Percentiles rank a stretch among this genome's conserved stretches.
phyloP scores from a whole-genome alignment of 1,140 invertebrate genomes.

The Whitmania pigra region DNA sequence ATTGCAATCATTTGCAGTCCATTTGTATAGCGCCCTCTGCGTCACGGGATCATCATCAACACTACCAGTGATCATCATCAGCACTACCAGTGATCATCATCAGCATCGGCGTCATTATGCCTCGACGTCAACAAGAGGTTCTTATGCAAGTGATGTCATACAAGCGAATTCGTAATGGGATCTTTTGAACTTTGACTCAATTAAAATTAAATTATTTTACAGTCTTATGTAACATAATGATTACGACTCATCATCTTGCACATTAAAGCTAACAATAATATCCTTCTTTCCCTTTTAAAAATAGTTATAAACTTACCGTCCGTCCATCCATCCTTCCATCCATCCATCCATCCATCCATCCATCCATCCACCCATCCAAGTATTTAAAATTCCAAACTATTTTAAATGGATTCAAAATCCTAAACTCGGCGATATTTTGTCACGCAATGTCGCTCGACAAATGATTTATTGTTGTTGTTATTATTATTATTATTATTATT shows the following conservation, averaged over 20 bases:
- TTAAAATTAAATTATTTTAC: no score
- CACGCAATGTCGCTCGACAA: neutral
- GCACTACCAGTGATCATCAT: neutral
- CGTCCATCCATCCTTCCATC: no score
- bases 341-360: no score
- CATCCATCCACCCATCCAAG: neutral
- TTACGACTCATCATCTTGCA: no score
- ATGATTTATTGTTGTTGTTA: neutral
- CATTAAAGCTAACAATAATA: no score
- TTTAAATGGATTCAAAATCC: neutral
- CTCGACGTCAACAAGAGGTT: no score
- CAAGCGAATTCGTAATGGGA: no score
- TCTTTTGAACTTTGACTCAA: no score
- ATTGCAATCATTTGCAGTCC: neutral
- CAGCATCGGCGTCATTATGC: neutral
- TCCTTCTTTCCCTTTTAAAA: neutral
- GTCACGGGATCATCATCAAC: neutral
- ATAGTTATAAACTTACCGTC: neutral
- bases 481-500: neutral
- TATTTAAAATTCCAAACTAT: no score
- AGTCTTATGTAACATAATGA: no score
- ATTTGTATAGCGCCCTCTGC: neutral
- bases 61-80: neutral
- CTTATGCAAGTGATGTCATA: no score
- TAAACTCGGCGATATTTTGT: neutral